Conservation (phyloP, 2,113 vertebrate genomes). For the Oreochromis tanganicae region DNA sequence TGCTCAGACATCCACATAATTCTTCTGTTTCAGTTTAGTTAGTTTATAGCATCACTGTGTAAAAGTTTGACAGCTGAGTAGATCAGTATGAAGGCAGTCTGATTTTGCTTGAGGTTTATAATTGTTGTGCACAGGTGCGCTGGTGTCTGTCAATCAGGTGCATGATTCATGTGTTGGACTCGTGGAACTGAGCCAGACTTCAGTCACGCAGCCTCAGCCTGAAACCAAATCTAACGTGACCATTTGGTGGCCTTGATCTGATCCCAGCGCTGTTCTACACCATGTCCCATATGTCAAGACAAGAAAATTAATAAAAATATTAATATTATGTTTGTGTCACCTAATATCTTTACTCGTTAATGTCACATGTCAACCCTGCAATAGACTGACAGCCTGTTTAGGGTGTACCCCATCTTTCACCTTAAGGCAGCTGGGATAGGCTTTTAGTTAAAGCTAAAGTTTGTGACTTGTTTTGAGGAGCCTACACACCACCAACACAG, state of each 20-base stretch:
- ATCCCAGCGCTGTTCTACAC: slow-evolving; percentile 23
- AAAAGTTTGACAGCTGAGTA: background rate
- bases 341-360: background rate
- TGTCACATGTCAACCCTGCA: background rate
- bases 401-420: background rate
- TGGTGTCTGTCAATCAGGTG: background rate
- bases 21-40: background rate
- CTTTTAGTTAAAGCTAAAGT: background rate
- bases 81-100: background rate
- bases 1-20: background rate
- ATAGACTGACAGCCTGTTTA: background rate
- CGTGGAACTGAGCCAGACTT: slow-evolving; percentile 24
- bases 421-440: background rate
- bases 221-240: background rate
- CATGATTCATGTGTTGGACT: slow-evolving; percentile 15
- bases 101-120: background rate
- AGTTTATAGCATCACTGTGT: background rate
- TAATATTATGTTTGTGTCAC: background rate
- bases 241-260: background rate
- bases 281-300: slow-evolving; percentile 3
- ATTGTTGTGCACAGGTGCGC: background rate
- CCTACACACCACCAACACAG: slow-evolving; percentile 21
- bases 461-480: background rate
- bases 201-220: background rate
- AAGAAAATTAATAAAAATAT: background rate